A percentile compares a stretch with the other conserved stretches of the same genome.
Evolutionary conservation across 2,888 invertebrate species (phyloP).

Genomic region (Gnatocerus cornutus): DNA sequence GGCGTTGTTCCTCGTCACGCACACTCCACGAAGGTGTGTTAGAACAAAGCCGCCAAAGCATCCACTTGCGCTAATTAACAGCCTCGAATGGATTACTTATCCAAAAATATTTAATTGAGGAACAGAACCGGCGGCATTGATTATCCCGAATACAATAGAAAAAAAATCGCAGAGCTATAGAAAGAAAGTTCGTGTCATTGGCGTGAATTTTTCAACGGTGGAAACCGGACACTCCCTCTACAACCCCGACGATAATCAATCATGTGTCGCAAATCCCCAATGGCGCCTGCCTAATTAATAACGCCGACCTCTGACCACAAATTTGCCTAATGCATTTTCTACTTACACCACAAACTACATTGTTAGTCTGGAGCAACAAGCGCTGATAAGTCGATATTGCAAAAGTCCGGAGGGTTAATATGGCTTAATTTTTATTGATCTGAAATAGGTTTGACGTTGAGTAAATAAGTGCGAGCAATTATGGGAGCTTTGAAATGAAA

Average conservation of each 20-base stretch:
- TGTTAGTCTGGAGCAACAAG: constrained; percentile 1
- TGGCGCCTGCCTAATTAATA: constrained; percentile 56
- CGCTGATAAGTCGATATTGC: background rate
- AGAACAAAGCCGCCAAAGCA: constrained; percentile 42
- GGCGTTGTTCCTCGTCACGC: constrained; percentile 47
- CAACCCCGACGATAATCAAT: constrained; percentile 52
- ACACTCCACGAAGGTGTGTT: constrained; percentile 46
- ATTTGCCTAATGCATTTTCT: constrained; percentile 54
- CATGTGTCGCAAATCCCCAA: constrained; percentile 56
- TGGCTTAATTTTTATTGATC: too few species aligned
- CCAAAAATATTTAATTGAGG: constrained; percentile 1
- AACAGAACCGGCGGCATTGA: background rate
- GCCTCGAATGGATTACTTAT: background rate
- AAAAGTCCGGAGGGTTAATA: too few species aligned
- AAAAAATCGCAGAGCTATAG: constrained; percentile 15
- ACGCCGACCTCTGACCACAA: constrained; percentile 55
- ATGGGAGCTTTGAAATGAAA: too few species aligned
- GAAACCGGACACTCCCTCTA: constrained; percentile 49
- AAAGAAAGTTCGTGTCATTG: constrained; percentile 38
- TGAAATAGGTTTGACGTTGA: too few species aligned
- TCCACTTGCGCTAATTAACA: constrained; percentile 45
- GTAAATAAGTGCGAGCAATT: too few species aligned
- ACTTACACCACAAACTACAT: constrained; percentile 29
- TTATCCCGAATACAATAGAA: background rate
- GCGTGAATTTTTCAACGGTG: constrained; percentile 49